phyloP scores from a whole-genome alignment of 2,113 vertebrate species.

The Peromyscus maniculatus region DNA sequence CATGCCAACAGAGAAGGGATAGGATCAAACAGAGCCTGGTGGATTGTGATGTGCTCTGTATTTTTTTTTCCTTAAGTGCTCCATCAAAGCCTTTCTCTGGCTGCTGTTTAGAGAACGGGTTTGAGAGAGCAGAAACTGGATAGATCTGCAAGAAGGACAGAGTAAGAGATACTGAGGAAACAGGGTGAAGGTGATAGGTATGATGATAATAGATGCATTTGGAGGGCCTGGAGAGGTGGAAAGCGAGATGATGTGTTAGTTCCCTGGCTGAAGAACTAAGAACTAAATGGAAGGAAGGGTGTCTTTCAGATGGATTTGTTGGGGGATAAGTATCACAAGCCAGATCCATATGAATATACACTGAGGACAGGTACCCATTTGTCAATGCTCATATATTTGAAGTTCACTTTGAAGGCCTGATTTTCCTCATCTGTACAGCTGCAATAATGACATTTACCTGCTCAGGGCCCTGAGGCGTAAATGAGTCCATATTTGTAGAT shows the following conservation, averaged over 20 bases:
- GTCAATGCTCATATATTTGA: background rate
- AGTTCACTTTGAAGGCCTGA: background rate
- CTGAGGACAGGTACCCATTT: background rate
- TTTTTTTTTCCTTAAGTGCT: background rate
- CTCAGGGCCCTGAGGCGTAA: background rate
- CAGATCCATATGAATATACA: background rate
- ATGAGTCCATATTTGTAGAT: background rate
- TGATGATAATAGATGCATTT: background rate
- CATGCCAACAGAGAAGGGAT: background rate
- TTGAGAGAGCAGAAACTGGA: background rate
- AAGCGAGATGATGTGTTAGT: background rate
- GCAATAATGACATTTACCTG: background rate
- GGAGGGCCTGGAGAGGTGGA: fast-evolving
- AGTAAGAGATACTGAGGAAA: background rate
- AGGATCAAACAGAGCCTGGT: background rate
- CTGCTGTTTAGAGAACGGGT: background rate
- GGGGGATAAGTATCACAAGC: background rate
- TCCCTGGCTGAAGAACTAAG: background rate
- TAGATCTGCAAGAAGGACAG: background rate
- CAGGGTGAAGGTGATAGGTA: background rate
- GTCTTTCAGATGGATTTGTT: background rate
- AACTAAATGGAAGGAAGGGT: background rate
- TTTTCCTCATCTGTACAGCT: background rate
- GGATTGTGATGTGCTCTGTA: background rate
- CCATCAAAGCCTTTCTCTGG: background rate